Base-by-base conservation (phyloP, 2,888 invertebrate species). In the Liopterus haemorrhoidalis region DNA sequence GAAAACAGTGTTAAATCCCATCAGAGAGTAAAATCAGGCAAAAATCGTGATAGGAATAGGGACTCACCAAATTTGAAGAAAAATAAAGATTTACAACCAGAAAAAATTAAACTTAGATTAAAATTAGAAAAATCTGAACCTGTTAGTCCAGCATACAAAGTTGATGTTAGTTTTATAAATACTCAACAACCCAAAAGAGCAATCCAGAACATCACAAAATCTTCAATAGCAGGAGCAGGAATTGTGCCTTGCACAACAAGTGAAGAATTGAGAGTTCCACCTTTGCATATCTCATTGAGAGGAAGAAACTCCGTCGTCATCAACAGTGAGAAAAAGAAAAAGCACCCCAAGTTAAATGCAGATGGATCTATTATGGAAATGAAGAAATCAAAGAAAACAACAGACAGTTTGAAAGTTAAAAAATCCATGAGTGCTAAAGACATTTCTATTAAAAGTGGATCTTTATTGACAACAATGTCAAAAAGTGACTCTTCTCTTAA, bases 261-360 rank as follows among this genome's bases (percentile, higher is more conserved):
- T 2, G 87, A 85, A 49, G 88, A 88, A 57, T 80, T 85, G 5
- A 73, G 89, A 42, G 92, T 92, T 33, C 91, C 92, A 5, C 92
- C 91, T 1, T 70, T 91, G 49, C 91, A 91, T 64, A 91, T 92
- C 57, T 89, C 89, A 45, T 69, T 92, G 28, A 74, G 90, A 48
- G 88, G 88, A 1, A 76, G 88, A 45, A 89, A 88, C 64, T 86
- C 87, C 0, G 87, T 87, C 27, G 87, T 91, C 35, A 88, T 88
- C 55, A 85, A 82, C 59, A 81, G 82, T 61, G 82, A 83, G 37
- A 83, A 84, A 56, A 70, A 72, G 47, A 70, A 69, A 48, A 45
- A 45, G 14, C 33, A 45, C 12, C 44, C 46, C 35, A 53, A 53
- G 33, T 19, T 46, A 6, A 41, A 38, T 33, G 44, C 49, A 9